phyloP scores from a whole-genome alignment of 1,140 invertebrate species.

The Drosophila guanche region DNA sequence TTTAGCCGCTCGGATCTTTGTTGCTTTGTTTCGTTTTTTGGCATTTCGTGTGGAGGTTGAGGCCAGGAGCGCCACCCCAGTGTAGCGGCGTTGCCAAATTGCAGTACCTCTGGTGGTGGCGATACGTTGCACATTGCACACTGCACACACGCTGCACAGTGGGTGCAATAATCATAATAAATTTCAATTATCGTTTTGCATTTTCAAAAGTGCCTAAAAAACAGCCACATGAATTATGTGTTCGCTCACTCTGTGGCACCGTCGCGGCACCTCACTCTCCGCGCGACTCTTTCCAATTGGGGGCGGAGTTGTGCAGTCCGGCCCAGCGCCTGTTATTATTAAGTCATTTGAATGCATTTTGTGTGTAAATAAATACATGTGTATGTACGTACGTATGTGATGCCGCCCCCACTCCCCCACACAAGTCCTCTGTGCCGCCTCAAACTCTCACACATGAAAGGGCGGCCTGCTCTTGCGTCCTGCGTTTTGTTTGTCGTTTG shows the following conservation, averaged over 20 bases:
- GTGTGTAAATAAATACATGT: slow-evolving; percentile 10
- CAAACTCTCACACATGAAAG: not conserved
- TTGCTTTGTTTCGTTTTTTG: slow-evolving; percentile 2
- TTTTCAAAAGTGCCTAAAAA: slow-evolving; percentile 45
- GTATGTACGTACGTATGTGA: too few species aligned
- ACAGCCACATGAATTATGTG: slow-evolving; percentile 61
- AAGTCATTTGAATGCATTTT: slow-evolving; percentile 82
- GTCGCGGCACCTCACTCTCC: not conserved
- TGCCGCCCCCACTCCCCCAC: too few species aligned
- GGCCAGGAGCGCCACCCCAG: slow-evolving; percentile 6
- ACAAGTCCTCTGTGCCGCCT: too few species aligned
- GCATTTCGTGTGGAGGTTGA: slow-evolving; percentile 38
- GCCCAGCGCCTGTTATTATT: slow-evolving; percentile 66
- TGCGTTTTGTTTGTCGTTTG: slow-evolving; percentile 47
- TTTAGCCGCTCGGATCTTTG: slow-evolving; percentile 31
- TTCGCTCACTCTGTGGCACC: slow-evolving; percentile 3
- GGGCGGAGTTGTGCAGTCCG: not conserved
- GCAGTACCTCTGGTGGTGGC: slow-evolving; percentile 33
- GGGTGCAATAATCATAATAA: slow-evolving; percentile 82
- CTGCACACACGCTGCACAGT: slow-evolving; percentile 46
- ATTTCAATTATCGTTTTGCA: slow-evolving; percentile 81
- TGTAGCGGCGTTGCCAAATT: slow-evolving; percentile 69
- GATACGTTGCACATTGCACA: slow-evolving; percentile 45
- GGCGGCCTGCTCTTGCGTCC: slow-evolving; percentile 2
- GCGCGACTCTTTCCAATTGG: not conserved